These are phyloP conservation scores for Hydrophis major DNA, from an alignment of 2,797 vertebrate species.

Conservation along the genomic window DNA sequence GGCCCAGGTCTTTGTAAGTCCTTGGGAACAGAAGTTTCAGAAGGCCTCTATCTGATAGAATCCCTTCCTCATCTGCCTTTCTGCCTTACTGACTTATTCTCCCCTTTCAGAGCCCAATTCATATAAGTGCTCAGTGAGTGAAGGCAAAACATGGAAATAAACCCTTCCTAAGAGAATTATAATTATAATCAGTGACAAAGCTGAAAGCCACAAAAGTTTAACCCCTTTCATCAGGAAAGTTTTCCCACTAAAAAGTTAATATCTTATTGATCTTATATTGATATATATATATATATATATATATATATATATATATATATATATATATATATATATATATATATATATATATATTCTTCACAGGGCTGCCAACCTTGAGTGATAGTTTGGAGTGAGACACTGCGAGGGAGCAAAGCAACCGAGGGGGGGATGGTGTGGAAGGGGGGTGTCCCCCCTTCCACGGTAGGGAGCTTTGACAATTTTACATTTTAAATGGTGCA, in stretches of 20 bases:
- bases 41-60: background rate
- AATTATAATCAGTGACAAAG: background rate
- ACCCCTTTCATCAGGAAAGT: background rate
- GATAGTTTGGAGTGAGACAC: too few species aligned
- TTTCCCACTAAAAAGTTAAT: background rate
- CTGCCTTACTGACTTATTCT: background rate
- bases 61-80: too few species aligned
- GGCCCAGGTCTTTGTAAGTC: background rate
- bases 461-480: too few species aligned
- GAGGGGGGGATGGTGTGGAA: too few species aligned
- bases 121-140: background rate
- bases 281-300: background rate
- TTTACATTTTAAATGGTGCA: too few species aligned
- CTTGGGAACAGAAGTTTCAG: background rate
- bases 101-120: background rate
- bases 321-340: too few species aligned
- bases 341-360: too few species aligned
- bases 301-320: too few species aligned
- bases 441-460: too few species aligned
- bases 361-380: too few species aligned
- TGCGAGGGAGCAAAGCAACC: too few species aligned
- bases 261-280: background rate
- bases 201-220: background rate
- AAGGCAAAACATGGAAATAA: background rate
- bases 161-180: background rate